These are phyloP conservation scores for Bombus polaris DNA, from an alignment of 1,140 invertebrate species.

Conservation along the genomic window DNA sequence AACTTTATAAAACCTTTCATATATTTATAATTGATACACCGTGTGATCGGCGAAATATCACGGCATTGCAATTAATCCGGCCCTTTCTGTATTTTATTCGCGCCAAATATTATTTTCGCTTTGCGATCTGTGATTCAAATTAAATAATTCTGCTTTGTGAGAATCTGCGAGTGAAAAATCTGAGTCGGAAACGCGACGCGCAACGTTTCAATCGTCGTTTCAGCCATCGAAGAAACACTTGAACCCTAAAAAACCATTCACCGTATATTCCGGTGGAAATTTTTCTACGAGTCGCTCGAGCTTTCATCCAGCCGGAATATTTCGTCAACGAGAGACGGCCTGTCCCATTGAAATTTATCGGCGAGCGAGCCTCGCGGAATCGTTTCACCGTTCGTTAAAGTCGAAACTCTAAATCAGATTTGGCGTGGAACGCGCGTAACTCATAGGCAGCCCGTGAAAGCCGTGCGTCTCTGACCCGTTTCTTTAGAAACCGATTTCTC, in stretches of 20 bases:
- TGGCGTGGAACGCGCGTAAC: neutral
- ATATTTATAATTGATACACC: too few species aligned
- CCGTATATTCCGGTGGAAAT: neutral
- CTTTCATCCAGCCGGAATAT: neutral
- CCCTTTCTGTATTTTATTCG: too few species aligned
- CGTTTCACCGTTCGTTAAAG: conserved; percentile 8
- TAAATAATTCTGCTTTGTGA: too few species aligned
- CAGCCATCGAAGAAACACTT: neutral
- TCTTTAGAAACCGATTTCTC: neutral
- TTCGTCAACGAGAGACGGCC: conserved; percentile 8
- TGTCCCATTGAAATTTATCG: conserved; percentile 1
- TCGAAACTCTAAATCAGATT: neutral
- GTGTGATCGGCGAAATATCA: too few species aligned
- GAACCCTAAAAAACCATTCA: neutral
- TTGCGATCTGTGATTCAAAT: too few species aligned
- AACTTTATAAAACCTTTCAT: too few species aligned
- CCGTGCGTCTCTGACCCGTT: neutral
- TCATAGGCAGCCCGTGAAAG: neutral
- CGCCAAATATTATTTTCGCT: too few species aligned
- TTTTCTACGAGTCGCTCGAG: neutral
- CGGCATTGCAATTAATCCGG: too few species aligned
- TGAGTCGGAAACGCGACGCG: too few species aligned
- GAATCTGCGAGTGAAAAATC: too few species aligned
- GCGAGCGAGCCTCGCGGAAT: neutral
- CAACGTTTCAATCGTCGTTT: neutral